These are phyloP conservation scores for Chromis chromis DNA, from an alignment of 2,797 vertebrate species.

Conservation along the genomic window DNA sequence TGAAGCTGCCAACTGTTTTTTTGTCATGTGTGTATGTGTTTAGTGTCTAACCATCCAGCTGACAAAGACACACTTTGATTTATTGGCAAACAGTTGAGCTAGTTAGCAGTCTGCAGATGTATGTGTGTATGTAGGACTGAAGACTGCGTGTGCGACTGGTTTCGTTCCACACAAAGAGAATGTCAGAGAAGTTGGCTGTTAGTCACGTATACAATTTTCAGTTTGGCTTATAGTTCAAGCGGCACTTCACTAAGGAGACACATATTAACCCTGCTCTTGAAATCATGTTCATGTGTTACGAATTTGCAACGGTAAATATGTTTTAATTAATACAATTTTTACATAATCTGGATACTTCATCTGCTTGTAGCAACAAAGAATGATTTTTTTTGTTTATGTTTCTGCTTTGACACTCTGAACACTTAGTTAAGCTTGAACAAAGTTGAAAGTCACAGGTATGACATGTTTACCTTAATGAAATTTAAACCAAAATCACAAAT, in stretches of 20 bases:
- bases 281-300: slow-evolving; percentile 1
- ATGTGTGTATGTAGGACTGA: slow-evolving; percentile 9
- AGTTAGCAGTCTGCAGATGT: slow-evolving; percentile 86
- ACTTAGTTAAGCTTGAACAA: background rate
- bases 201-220: slow-evolving; percentile 44
- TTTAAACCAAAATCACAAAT: no score
- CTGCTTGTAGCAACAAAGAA: background rate
- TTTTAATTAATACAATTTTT: slow-evolving; percentile 2
- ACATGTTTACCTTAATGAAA: no score
- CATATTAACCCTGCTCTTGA: background rate
- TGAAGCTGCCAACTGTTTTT: slow-evolving; percentile 89
- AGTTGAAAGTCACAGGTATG: no score
- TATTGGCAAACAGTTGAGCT: slow-evolving; percentile 92
- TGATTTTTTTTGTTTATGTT: background rate
- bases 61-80: slow-evolving; percentile 94
- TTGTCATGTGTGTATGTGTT: slow-evolving; percentile 69
- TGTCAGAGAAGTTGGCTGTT: slow-evolving; percentile 32
- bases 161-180: slow-evolving; percentile 24
- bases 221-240: slow-evolving; percentile 34
- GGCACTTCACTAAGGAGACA: slow-evolving; percentile 14
- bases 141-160: slow-evolving; percentile 21
- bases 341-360: slow-evolving; percentile 6
- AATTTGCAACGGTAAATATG: background rate
- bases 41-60: slow-evolving; percentile 91
- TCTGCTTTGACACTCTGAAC: background rate